phyloP scores from a whole-genome alignment of 1,140 invertebrate genomes.

The Brachionus plicatilis region DNA sequence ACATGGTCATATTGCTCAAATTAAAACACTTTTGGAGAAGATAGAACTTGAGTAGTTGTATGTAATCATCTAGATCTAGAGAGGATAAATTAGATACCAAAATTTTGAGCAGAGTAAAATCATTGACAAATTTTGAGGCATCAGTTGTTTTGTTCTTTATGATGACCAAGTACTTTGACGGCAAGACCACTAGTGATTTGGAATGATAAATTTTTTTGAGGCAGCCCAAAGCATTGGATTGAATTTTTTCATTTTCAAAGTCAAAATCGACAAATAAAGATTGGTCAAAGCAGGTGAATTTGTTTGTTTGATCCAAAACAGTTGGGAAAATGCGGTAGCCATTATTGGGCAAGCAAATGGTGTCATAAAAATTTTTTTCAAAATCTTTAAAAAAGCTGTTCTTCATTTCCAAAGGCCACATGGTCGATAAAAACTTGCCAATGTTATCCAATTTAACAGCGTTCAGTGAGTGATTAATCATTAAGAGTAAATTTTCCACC shows the following conservation, averaged over 20 bases:
- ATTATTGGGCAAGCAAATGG: not conserved
- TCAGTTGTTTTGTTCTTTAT: not conserved
- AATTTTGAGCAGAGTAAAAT: not conserved
- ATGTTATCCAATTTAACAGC: not conserved
- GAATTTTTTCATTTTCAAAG: not conserved
- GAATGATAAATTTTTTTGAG: not conserved
- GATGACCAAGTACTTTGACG: not conserved
- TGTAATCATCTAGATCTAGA: not conserved
- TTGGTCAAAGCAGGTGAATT: not conserved
- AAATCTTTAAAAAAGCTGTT: not conserved
- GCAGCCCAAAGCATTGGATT: not conserved
- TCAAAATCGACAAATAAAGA: constrained; percentile 5
- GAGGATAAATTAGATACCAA: not conserved
- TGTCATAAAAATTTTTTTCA: not conserved
- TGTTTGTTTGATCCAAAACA: not conserved
- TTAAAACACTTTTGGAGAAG: not conserved
- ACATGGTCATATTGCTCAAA: not conserved
- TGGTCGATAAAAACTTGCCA: not conserved
- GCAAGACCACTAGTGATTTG: not conserved
- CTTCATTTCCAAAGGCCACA: not conserved
- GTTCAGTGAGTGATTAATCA: not conserved
- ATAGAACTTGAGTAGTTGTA: not conserved
- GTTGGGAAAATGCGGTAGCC: not conserved
- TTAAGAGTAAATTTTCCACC: not conserved
- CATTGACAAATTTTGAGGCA: not conserved